Percentiles rank a stretch among this genome's conserved stretches.
phyloP scores from a whole-genome alignment of 2,797 vertebrate genomes.

The Falco biarmicus region DNA sequence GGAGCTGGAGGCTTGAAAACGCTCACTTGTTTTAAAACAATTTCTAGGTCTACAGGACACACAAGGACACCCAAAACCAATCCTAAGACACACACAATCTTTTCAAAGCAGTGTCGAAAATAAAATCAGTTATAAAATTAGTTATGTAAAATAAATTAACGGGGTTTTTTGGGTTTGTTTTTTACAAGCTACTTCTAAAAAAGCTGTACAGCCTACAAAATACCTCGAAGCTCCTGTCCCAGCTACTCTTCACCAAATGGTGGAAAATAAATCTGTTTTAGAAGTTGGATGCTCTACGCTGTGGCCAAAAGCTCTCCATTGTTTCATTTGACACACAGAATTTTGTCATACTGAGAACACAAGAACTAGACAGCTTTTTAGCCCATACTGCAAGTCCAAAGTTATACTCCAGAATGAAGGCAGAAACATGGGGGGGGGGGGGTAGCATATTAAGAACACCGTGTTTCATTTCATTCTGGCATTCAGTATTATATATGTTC shows the following conservation, averaged over 20 bases:
- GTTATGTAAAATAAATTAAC: background rate
- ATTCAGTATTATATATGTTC: background rate
- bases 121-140: background rate
- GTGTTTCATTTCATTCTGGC: background rate
- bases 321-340: background rate
- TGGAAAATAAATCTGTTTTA: background rate
- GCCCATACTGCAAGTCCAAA: background rate
- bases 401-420: background rate
- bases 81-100: background rate
- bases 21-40: slow-evolving; percentile 25
- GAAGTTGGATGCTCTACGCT: background rate
- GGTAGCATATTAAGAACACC: background rate
- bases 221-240: background rate
- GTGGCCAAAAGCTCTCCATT: background rate
- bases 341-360: background rate
- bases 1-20: background rate
- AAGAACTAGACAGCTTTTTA: background rate
- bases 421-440: background rate
- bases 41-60: slow-evolving; percentile 9
- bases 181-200: background rate
- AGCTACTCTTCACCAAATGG: background rate
- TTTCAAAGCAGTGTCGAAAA: background rate
- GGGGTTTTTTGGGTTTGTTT: background rate
- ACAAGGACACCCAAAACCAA: background rate
- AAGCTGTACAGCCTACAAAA: background rate